Conservation (phyloP, 2,888 invertebrate genomes). For the Branchipolynoe longqiensis region DNA sequence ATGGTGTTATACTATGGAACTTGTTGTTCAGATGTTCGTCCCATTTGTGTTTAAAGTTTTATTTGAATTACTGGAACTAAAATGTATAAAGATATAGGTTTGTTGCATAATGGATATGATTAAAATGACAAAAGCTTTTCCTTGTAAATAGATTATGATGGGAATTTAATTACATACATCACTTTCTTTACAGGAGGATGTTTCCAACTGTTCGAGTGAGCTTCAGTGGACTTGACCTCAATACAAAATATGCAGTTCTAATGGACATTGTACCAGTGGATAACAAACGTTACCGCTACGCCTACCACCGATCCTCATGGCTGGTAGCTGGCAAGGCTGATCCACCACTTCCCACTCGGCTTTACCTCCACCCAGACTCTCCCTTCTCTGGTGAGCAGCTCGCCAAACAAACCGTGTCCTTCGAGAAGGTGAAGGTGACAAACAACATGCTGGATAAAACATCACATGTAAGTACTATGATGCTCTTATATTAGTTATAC, state of each 20-base stretch:
- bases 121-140: neutral
- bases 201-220: slow-evolving; percentile 97
- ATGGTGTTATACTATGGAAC: no score
- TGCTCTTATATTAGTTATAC: no score
- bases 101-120: no score
- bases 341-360: slow-evolving; percentile 93
- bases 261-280: slow-evolving; percentile 98
- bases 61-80: no score
- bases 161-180: no score
- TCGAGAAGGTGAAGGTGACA: slow-evolving; percentile 98
- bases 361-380: slow-evolving; percentile 98
- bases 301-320: slow-evolving; percentile 99
- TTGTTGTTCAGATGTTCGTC: no score
- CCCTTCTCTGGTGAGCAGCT: slow-evolving; percentile 97
- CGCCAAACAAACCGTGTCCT: slow-evolving; percentile 97
- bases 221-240: slow-evolving; percentile 86
- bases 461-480: slow-evolving; percentile 79
- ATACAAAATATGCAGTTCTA: slow-evolving; percentile 89
- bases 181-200: slow-evolving; percentile 91
- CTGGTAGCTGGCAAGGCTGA: slow-evolving; percentile 98
- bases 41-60: no score
- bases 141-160: no score
- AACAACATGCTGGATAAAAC: slow-evolving; percentile 93
- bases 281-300: slow-evolving; percentile 94
- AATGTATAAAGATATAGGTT: no score